These are phyloP conservation scores for Nephrotoma guestfalica DNA, from an alignment of 2,888 invertebrate genomes.

Conservation along the genomic window DNA sequence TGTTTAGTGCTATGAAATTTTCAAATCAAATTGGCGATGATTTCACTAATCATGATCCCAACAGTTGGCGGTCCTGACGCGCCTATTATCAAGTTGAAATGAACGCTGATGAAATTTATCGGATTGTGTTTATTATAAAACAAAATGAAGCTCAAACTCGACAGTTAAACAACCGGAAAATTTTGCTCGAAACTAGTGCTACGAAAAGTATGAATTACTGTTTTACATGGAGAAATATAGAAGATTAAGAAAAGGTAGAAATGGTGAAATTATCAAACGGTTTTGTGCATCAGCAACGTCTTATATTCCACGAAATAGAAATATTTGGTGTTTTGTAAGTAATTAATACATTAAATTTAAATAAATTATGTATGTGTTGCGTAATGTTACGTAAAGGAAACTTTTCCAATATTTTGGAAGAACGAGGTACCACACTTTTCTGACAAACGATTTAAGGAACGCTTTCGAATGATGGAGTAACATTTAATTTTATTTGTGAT, in stretches of 20 bases:
- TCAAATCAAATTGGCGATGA: too few relatives aligned
- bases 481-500: too few relatives aligned
- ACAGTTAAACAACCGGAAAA: too few relatives aligned
- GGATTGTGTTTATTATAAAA: too few relatives aligned
- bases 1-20: too few relatives aligned
- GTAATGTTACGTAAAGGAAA: neutral
- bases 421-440: neutral
- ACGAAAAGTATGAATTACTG: too few relatives aligned
- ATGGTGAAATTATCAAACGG: neutral
- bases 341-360: neutral
- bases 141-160: too few relatives aligned
- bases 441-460: neutral
- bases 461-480: neutral
- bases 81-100: too few relatives aligned
- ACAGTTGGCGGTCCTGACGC: too few relatives aligned
- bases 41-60: too few relatives aligned
- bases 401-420: neutral
- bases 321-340: neutral
- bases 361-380: neutral
- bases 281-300: neutral
- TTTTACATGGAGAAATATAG: neutral
- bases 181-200: too few relatives aligned
- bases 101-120: too few relatives aligned
- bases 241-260: neutral
- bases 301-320: neutral